These are phyloP conservation scores for Paedocypris sp. DNA, from an alignment of 2,113 vertebrate genomes.

Conservation along the genomic window DNA sequence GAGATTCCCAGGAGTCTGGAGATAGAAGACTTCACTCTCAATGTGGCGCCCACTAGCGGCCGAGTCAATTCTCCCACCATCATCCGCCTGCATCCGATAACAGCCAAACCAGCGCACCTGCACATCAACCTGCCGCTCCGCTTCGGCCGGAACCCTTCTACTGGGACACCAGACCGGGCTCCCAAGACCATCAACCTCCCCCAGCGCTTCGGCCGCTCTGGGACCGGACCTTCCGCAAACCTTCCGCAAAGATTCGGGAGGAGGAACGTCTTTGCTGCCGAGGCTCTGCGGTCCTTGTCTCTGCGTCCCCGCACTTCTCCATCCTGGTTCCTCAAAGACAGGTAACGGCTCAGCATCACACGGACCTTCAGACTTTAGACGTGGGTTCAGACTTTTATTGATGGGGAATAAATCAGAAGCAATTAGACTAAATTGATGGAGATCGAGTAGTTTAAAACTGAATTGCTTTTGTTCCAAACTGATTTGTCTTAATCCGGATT, in stretches of 20 bases:
- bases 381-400: too few species aligned
- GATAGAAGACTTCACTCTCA: constrained; percentile 38
- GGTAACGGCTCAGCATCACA: too few species aligned
- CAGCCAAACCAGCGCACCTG: constrained; percentile 29
- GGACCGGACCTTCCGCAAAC: constrained; percentile 7
- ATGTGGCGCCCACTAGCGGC: constrained; percentile 31
- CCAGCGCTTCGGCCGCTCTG: constrained; percentile 56
- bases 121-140: constrained; percentile 55
- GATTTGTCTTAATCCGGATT: too few species aligned
- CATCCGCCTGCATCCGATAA: constrained; percentile 44
- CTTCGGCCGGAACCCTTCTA: constrained; percentile 46
- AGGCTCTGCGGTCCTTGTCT: constrained; percentile 26
- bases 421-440: too few species aligned
- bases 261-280: constrained; percentile 18
- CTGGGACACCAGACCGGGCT: neutral
- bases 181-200: constrained; percentile 51
- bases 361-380: neutral
- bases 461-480: too few species aligned
- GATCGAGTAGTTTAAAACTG: too few species aligned
- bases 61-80: constrained; percentile 42
- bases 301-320: constrained; percentile 5
- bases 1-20: constrained; percentile 51
- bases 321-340: constrained; percentile 7
- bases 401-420: too few species aligned
- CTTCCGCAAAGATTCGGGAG: constrained; percentile 40